Evolutionary conservation across 2,888 invertebrate genomes (phyloP).

Genomic region (Agrotis clavis): DNA sequence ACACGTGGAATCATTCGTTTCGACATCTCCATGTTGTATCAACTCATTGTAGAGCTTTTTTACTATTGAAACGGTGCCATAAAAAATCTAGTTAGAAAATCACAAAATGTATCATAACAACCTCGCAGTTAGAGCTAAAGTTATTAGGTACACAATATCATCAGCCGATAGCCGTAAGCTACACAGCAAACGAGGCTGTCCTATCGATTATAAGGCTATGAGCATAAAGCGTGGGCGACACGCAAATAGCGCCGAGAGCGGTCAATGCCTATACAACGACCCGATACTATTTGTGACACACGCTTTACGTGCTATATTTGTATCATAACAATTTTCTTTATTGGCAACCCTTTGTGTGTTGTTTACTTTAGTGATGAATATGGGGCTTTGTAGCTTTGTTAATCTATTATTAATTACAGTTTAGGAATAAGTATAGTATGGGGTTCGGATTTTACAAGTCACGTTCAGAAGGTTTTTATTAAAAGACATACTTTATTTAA

Average conservation of each 20-base stretch:
- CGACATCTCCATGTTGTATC: conserved; percentile 12
- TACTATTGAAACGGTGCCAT: conserved; percentile 27
- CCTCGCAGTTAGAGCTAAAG: conserved; percentile 9
- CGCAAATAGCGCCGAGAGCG: conserved; percentile 71
- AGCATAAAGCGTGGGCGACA: conserved; percentile 64
- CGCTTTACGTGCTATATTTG: conserved; percentile 32
- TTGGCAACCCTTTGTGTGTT: conserved; percentile 30
- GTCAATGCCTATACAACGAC: conserved; percentile 69
- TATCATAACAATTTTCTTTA: conserved; percentile 38
- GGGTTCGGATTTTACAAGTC: conserved; percentile 9
- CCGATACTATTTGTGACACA: conserved; percentile 54
- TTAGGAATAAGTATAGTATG: not conserved
- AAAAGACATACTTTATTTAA: not conserved
- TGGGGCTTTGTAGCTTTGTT: not conserved
- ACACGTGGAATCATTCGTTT: conserved; percentile 39
- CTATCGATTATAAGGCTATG: conserved; percentile 67
- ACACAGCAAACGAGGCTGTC: conserved; percentile 43
- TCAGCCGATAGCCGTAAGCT: conserved; percentile 37
- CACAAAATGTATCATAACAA: not conserved
- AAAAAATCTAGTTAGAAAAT: conserved; percentile 13
- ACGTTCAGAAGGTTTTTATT: conserved; percentile 3
- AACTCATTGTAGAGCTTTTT: conserved; percentile 52
- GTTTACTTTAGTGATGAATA: conserved; percentile 13
- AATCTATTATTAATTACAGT: conserved; percentile 25
- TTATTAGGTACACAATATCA: conserved; percentile 1